Base-by-base conservation (phyloP, 35 echinoderm and acorn worm genomes). In the Chiridota heheva region DNA sequence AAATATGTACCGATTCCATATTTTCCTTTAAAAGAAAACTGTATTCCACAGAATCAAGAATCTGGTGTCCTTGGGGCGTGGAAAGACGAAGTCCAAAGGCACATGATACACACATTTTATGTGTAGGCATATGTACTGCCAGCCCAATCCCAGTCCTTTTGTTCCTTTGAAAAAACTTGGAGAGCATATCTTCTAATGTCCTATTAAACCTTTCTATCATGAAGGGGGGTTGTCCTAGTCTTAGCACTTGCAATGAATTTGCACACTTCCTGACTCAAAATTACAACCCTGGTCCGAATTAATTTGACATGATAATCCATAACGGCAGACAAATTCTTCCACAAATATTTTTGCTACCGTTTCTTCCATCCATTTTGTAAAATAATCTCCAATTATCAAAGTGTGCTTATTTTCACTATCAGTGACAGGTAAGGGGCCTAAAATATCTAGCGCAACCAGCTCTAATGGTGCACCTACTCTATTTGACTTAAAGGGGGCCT, bases 361-460 rank as follows among this genome's bases (percentile, higher is more conserved):
- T 13, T 37, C 59, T 7, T 95, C 91, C 30, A 66, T 80, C 85
- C 86, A 84, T 42, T 95, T 85, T 3, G 80, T 84, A 49, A 88
- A 94, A 63, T 94, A 95, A 37, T 95, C 91, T 17, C 78, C 91
- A 3, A 95, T 49, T 58, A 86, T 57, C 34, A 84, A 60, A 32
- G 87, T 75, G 40, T 82, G 83, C 30, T 67, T 87, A 58, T 88
- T 84, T 32, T 84, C 90, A 63, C 41, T 60, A 17, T 20, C 51
- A 24, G 84, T 37, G 0, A 44, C 20, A 2, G 64, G 65, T 32
- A 80, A 63, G 63, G 76, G 83, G 1, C 76, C 75, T 30, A 92
- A 34, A 28, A 92, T 87, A 60, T 87, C 90, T 84, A 92, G 70
- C 8, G 83, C 90, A 25, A 87, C 74, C 42, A 64, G 37, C 40